These are phyloP conservation scores for Chlorops oryzae DNA, from an alignment of 1,140 invertebrate species.

Conservation along the genomic window DNA sequence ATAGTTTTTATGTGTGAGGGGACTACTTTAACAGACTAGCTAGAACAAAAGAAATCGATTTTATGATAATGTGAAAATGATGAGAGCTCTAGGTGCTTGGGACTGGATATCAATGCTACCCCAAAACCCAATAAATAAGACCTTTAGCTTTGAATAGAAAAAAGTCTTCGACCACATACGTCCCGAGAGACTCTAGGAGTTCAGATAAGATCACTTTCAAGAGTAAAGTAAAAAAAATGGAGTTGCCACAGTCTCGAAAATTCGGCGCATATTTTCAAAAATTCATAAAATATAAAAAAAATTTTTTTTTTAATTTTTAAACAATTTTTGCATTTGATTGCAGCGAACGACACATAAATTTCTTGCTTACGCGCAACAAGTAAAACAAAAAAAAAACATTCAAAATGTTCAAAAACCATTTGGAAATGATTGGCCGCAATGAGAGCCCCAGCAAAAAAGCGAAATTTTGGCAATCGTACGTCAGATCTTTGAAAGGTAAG, in stretches of 20 bases:
- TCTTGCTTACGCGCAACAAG: constrained; percentile 51
- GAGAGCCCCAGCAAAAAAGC: constrained; percentile 85
- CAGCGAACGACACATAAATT: constrained; percentile 59
- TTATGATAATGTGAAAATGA: no score
- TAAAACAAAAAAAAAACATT: constrained; percentile 59
- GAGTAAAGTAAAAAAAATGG: background rate
- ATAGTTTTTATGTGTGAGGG: no score
- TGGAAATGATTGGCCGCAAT: constrained; percentile 87
- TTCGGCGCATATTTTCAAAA: background rate
- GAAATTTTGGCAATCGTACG: constrained; percentile 87
- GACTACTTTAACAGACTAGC: no score
- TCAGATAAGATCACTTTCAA: no score
- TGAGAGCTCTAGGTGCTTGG: no score
- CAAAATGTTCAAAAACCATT: constrained; percentile 82
- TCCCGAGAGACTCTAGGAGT: no score
- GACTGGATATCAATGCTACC: no score
- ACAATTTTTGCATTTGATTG: constrained; percentile 43
- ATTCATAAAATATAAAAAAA: background rate
- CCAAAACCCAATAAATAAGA: no score
- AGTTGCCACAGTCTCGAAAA: background rate
- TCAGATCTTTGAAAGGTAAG: constrained; percentile 81
- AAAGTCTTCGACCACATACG: no score
- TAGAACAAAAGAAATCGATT: no score
- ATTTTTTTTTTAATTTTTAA: constrained; percentile 18
- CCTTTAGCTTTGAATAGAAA: no score